Base-by-base conservation (phyloP, 2,888 invertebrate species). In the Leptopilina syphax region DNA sequence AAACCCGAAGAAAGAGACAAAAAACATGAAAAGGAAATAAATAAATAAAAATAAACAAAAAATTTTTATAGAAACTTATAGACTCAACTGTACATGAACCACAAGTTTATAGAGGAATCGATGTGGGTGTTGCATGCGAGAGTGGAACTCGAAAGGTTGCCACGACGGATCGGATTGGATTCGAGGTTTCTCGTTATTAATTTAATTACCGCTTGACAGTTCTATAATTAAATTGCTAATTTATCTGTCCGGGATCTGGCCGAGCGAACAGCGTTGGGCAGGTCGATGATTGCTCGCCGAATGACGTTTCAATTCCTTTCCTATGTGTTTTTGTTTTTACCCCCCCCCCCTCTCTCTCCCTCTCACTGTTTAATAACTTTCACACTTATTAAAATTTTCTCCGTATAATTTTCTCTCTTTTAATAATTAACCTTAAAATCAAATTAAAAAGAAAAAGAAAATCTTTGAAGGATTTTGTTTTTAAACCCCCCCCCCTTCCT, bases 151-250 rank as follows among this genome's bases (percentile, higher is more conserved):
- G 87, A 88, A 89, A 88, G 88, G 87, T 88, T 87, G 89, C 88
- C 85, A 89, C 87, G 89, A 88, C 87, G 88, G 87, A 88, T 88
- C 87, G 86, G 85, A 88, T 88, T 89, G 88, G 87, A 89, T 89
- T 88, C 87, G 89, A 88, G 88, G 87, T 89, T 89, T 89, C 90
- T 91, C 89, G 89, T 91, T 91, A 91, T 91, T 91, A 91, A 91
- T 91, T 91, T 91, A 91, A 91, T 91, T 91, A 91, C 88, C 88
- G 87, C 86, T 89, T 89, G 91, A 91, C 91, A 91, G 91, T 91
- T 91, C 90, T 89, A 89, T 91, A 90, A 91, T 91, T 91, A 91
- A 91, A 91, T 91, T 91, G 90, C 90, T 89, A 91, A 91, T 91
- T 91, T 91, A 91, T 91, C 89, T 88, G 89, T 86, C 90, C 88